Percentiles rank a stretch among this genome's conserved stretches.
Evolutionary conservation across 2,113 vertebrate genomes (phyloP).

Genomic region (Nettapus auritus): DNA sequence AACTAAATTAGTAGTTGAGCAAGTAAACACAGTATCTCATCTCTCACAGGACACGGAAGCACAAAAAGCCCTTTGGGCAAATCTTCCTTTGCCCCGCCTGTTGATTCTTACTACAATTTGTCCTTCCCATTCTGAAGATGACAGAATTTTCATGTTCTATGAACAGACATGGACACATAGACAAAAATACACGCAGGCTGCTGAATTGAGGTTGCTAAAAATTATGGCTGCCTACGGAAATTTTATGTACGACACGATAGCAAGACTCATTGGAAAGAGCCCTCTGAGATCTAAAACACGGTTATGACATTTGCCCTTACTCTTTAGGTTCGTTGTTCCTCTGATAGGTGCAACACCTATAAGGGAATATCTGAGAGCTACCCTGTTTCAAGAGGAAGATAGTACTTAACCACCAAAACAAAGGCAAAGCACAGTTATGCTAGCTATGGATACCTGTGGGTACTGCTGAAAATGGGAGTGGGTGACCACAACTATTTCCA

Average conservation of each 20-base stretch:
- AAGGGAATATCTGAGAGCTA: neutral
- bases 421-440: neutral
- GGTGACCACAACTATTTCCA: neutral
- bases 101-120: neutral
- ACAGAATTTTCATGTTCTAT: neutral
- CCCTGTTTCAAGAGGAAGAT: neutral
- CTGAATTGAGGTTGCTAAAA: neutral
- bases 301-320: neutral
- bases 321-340: neutral
- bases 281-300: neutral
- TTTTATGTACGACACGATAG: neutral
- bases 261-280: neutral
- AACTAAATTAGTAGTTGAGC: neutral
- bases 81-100: neutral
- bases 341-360: neutral
- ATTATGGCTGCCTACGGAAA: accelerated
- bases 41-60: neutral
- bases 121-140: neutral
- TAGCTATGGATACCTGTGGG: neutral
- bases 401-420: neutral
- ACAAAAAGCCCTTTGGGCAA: neutral
- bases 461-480: neutral
- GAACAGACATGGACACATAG: accelerated
- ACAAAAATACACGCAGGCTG: neutral
- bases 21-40: neutral